Conservation (phyloP, 2,888 invertebrate genomes). For the Dermolepida albohirtum region DNA sequence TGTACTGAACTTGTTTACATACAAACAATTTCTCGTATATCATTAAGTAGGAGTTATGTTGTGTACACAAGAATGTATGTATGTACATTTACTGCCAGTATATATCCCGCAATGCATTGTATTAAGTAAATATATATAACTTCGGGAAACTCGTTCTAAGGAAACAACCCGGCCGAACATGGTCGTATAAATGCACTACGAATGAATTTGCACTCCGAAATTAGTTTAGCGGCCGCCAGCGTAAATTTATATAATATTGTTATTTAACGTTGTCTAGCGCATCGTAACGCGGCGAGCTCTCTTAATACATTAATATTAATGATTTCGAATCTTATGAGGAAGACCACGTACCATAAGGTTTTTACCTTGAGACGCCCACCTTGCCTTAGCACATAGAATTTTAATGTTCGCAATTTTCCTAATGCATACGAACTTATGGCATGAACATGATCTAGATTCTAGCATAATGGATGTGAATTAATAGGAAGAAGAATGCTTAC, state of each 20-base stretch:
- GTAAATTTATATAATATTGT: constrained; percentile 21
- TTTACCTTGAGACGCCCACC: constrained; percentile 6
- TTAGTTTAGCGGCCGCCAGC: constrained; percentile 11
- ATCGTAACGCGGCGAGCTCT: constrained; percentile 1
- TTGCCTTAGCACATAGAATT: background rate
- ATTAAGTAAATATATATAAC: constrained; percentile 18
- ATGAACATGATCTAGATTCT: too few relatives aligned
- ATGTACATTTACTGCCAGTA: constrained; percentile 2
- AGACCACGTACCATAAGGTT: constrained; percentile 1
- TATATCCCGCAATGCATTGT: constrained; percentile 3
- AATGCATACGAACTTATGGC: too few relatives aligned
- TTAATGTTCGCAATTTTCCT: background rate
- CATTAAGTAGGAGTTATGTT: background rate
- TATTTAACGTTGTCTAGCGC: constrained; percentile 14
- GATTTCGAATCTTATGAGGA: background rate
- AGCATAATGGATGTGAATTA: too few relatives aligned
- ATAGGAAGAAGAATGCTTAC: too few relatives aligned
- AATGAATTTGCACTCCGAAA: constrained; percentile 21
- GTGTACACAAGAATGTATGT: background rate
- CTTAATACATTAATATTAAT: constrained; percentile 12
- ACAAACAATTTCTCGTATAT: background rate
- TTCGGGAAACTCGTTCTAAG: constrained; percentile 21
- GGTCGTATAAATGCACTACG: constrained; percentile 23
- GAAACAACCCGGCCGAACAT: background rate
- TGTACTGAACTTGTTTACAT: background rate